Percentiles rank a stretch among this genome's conserved stretches.
Evolutionary conservation across 2,888 invertebrate genomes (phyloP).

Genomic region (Gandaritis pyraliata): DNA sequence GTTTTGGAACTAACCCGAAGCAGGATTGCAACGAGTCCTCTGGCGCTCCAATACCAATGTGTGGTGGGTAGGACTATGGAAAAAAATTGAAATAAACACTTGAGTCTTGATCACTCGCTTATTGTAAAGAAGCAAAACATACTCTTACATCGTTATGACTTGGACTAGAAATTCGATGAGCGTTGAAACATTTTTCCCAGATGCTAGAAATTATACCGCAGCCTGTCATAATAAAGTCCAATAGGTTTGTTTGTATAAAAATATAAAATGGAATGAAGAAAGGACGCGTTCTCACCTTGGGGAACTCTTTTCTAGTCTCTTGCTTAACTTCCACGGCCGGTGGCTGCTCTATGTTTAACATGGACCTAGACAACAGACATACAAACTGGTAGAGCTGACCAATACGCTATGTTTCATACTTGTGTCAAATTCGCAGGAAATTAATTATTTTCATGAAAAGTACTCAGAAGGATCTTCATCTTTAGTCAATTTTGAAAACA

Average conservation of each 20-base stretch:
- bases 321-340: conserved; percentile 64
- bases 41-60: conserved; percentile 89
- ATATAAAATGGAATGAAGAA: conserved; percentile 24
- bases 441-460: not conserved
- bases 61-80: conserved; percentile 84
- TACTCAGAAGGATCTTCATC: no score
- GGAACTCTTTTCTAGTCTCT: conserved; percentile 64
- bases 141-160: conserved; percentile 14
- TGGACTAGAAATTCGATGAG: conserved; percentile 15
- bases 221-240: conserved; percentile 11
- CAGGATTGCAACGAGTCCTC: conserved; percentile 92
- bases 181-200: conserved; percentile 23
- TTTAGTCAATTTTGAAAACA: no score
- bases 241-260: conserved; percentile 4
- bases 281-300: conserved; percentile 58
- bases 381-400: conserved; percentile 19
- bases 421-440: not conserved
- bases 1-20: conserved; percentile 87
- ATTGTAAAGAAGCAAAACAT: conserved; percentile 5
- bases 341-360: conserved; percentile 81
- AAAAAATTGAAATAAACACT: not conserved
- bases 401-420: not conserved
- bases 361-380: conserved; percentile 59
- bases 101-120: not conserved
- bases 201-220: conserved; percentile 22